Conservation (phyloP, 1,140 invertebrate genomes). For the Lordiphosa mommai region DNA sequence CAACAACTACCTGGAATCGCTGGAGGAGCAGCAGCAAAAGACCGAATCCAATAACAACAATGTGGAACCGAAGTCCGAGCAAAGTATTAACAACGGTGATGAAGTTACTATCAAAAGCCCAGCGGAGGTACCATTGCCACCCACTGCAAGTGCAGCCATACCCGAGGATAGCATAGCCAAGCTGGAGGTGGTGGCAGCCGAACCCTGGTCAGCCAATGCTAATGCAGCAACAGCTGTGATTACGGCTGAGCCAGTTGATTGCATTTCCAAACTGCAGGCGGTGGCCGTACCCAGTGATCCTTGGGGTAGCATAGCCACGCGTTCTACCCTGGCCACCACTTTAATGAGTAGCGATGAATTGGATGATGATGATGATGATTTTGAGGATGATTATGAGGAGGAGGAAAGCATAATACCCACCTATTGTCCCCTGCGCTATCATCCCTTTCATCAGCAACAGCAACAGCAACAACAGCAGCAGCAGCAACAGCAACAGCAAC, state of each 20-base stretch:
- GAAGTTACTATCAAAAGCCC: conserved; percentile 72
- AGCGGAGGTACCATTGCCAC: conserved; percentile 70
- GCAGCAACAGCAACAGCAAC: conserved; percentile 23
- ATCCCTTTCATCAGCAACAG: conserved; percentile 58
- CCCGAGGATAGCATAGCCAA: conserved; percentile 81
- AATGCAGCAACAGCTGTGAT: conserved; percentile 8
- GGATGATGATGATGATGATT: conserved; percentile 81
- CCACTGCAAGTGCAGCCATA: conserved; percentile 64
- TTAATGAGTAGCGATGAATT: conserved; percentile 80
- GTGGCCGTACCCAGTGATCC: conserved; percentile 81
- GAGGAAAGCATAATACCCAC: conserved; percentile 79
- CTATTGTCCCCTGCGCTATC: conserved; percentile 73
- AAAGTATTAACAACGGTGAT: conserved; percentile 73
- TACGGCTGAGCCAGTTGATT: conserved; percentile 63
- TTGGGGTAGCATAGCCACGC: conserved; percentile 80
- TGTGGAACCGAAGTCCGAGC: conserved; percentile 18
- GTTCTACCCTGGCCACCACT: conserved; percentile 80
- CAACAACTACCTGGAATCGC: conserved; percentile 76
- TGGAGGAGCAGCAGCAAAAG: conserved; percentile 60
- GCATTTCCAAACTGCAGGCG: conserved; percentile 80
- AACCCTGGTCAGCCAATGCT: conserved; percentile 34
- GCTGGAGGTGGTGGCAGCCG: conserved; percentile 71
- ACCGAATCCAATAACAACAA: conserved; percentile 52
- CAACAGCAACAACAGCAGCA: conserved; percentile 43
- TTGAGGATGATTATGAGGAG: conserved; percentile 81